phyloP scores from a whole-genome alignment of 2,113 vertebrate species.

The Mobula hypostoma region DNA sequence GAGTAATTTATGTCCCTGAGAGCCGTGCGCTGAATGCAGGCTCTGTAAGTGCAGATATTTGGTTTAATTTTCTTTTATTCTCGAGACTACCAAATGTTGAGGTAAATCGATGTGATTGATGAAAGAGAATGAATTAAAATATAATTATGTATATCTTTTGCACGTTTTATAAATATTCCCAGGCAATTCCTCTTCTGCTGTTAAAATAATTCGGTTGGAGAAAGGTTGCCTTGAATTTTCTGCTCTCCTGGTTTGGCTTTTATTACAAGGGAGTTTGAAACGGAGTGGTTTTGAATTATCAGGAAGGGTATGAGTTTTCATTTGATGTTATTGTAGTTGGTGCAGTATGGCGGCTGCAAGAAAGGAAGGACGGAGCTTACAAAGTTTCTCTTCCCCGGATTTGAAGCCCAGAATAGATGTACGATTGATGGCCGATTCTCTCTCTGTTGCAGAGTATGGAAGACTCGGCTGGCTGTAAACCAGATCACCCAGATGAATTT shows the following conservation, averaged over 20 bases:
- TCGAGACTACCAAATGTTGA: not conserved
- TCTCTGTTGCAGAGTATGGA: not conserved
- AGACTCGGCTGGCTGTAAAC: not conserved
- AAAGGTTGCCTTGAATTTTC: not conserved
- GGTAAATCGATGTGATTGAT: slow-evolving; percentile 19
- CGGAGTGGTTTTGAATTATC: slow-evolving; percentile 5
- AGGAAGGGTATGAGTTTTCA: not conserved
- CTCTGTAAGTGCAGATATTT: slow-evolving; percentile 28
- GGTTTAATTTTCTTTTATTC: slow-evolving; percentile 14
- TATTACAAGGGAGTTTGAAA: slow-evolving; percentile 5
- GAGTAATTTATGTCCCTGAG: slow-evolving; percentile 34
- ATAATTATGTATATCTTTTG: not conserved
- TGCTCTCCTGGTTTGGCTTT: not conserved
- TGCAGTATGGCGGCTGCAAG: slow-evolving; percentile 8
- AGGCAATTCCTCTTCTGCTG: not conserved
- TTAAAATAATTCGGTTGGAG: not conserved
- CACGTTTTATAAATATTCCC: not conserved
- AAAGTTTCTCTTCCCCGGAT: not conserved
- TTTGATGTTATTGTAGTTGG: not conserved
- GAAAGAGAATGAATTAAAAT: not conserved
- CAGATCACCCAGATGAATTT: not conserved
- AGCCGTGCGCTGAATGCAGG: slow-evolving; percentile 21
- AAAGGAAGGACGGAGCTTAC: not conserved
- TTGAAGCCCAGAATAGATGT: not conserved
- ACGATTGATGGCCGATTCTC: not conserved